These are phyloP conservation scores for Sander vitreus DNA, from an alignment of 2,113 vertebrate genomes.

Conservation along the genomic window DNA sequence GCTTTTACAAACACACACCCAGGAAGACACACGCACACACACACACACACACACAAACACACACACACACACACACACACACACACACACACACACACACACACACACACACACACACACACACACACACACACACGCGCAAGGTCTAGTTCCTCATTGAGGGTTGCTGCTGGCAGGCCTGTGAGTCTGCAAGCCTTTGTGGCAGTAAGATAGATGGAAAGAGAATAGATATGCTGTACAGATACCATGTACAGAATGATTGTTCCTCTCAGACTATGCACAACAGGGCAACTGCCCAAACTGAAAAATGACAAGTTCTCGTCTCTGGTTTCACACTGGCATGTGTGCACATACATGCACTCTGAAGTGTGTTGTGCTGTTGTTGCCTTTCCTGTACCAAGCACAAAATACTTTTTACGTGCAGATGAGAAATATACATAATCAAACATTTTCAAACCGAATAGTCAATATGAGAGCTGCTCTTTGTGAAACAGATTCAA, in stretches of 20 bases:
- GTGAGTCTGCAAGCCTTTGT: conserved; percentile 79
- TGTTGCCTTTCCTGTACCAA: conserved; percentile 23
- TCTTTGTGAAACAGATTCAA: conserved; percentile 63
- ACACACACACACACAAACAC: conserved; percentile 54
- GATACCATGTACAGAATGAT: conserved; percentile 65
- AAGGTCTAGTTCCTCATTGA: conserved; percentile 77
- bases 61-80: conserved; percentile 45
- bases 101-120: conserved; percentile 4
- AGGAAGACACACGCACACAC: conserved; percentile 76
- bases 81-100: conserved; percentile 22
- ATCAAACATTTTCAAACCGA: conserved; percentile 50
- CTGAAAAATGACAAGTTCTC: conserved; percentile 51
- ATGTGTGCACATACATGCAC: background rate
- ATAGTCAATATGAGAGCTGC: conserved; percentile 32
- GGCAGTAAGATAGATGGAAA: conserved; percentile 76
- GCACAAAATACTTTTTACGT: conserved; percentile 47
- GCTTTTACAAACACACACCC: conserved; percentile 93
- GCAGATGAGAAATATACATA: conserved; percentile 21
- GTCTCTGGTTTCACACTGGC: conserved; percentile 33
- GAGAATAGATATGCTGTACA: conserved; percentile 75
- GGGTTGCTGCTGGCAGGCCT: conserved; percentile 80
- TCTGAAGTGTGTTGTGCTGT: conserved; percentile 10
- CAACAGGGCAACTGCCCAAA: conserved; percentile 71
- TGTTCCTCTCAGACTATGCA: conserved; percentile 55
- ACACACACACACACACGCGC: conserved; percentile 41